A percentile compares a stretch with the other conserved stretches of the same genome.
phyloP scores from a whole-genome alignment of 2,113 vertebrate genomes.

The Mobula hypostoma region DNA sequence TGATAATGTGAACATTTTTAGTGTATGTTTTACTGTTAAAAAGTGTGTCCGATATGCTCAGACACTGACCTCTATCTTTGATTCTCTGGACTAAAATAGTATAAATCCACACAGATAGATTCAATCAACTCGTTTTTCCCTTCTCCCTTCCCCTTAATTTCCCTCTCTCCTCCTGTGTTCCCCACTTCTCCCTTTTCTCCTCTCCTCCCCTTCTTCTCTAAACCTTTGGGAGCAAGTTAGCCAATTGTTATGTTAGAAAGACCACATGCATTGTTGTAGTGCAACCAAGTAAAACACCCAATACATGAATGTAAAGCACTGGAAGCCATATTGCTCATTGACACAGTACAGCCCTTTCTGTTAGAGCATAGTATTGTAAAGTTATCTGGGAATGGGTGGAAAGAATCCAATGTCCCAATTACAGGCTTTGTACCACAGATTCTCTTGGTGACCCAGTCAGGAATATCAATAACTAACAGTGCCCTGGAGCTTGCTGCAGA shows the following conservation, averaged over 20 bases:
- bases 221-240: no score
- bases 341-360: neutral
- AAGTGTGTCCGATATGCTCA: neutral
- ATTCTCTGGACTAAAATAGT: neutral
- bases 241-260: neutral
- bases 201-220: no score
- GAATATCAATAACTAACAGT: neutral
- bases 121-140: no score
- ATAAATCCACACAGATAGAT: neutral
- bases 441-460: neutral
- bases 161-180: no score
- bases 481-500: neutral
- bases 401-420: neutral
- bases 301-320: neutral
- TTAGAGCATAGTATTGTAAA: neutral
- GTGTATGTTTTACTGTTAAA: neutral
- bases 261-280: neutral
- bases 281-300: neutral
- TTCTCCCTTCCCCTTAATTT: no score
- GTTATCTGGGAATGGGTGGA: neutral
- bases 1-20: neutral
- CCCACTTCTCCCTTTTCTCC: no score
- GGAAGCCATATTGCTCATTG: neutral
- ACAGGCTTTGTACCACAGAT: neutral
- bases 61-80: neutral